Conservation (phyloP, 2,888 invertebrate genomes). For the Tetrapedia diversipes region DNA sequence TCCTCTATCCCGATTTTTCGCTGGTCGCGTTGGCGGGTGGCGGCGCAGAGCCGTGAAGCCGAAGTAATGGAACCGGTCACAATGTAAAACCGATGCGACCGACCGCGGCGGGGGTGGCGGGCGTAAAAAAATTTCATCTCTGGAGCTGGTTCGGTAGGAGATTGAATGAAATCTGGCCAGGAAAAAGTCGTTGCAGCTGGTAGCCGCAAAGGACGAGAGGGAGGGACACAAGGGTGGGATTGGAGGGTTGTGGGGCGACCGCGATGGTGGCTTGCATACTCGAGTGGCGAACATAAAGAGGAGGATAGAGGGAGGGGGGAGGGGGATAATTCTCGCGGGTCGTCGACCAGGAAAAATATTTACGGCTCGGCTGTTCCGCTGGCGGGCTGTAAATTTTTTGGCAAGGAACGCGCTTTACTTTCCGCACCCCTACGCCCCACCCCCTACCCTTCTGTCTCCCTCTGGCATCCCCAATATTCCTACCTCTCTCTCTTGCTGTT, state of each 20-base stretch:
- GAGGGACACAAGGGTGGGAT: too few relatives aligned
- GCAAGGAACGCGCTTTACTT: conserved; percentile 29
- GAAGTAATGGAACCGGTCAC: conserved; percentile 40
- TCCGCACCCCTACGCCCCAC: not conserved
- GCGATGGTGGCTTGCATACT: conserved; percentile 47
- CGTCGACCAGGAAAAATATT: conserved; percentile 57
- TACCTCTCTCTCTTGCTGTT: not conserved
- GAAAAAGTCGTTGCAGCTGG: conserved; percentile 52
- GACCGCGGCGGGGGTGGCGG: conserved; percentile 29
- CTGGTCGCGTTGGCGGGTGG: too few relatives aligned
- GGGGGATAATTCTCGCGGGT: conserved; percentile 57
- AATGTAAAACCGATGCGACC: conserved; percentile 55
- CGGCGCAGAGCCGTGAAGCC: not conserved
- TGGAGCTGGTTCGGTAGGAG: conserved; percentile 50
- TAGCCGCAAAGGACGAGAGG: conserved; percentile 35
- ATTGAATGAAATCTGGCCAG: conserved; percentile 58
- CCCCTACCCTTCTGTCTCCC: not conserved
- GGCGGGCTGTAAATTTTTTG: conserved; percentile 49
- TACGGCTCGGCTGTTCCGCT: conserved; percentile 44
- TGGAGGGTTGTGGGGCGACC: too few relatives aligned
- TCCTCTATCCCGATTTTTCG: too few relatives aligned
- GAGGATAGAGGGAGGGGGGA: too few relatives aligned
- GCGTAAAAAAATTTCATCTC: conserved; percentile 55
- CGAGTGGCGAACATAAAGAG: conserved; percentile 47
- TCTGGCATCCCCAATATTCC: too few relatives aligned